phyloP scores from a whole-genome alignment of 2,888 invertebrate species.

The Neuroscelio doddi region DNA sequence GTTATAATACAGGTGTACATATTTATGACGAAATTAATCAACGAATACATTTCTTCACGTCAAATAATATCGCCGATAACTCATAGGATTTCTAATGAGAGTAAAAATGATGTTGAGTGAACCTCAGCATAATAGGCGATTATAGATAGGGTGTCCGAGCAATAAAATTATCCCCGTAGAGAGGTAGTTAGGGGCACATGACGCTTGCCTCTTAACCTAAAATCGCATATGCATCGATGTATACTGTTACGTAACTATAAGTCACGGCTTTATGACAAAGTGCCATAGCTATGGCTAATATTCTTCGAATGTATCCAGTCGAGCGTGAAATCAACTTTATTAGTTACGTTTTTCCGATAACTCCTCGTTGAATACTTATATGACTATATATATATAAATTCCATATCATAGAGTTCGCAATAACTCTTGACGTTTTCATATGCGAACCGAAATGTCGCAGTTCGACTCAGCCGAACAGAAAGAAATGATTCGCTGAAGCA shows the following conservation, averaged over 20 bases:
- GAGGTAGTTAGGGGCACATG: constrained; percentile 69
- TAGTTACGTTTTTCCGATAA: constrained; percentile 54
- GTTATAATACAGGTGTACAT: no score
- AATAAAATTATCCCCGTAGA: constrained; percentile 69
- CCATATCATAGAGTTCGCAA: constrained; percentile 22
- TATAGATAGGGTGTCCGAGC: constrained; percentile 49
- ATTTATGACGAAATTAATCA: no score
- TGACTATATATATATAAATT: constrained; percentile 28
- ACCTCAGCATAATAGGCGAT: constrained; percentile 6
- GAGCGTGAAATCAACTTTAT: constrained; percentile 69
- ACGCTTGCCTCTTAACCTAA: constrained; percentile 68
- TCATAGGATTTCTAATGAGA: constrained; percentile 33
- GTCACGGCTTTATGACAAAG: constrained; percentile 31
- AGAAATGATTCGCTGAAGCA: constrained; percentile 8
- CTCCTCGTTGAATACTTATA: constrained; percentile 45
- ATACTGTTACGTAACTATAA: constrained; percentile 33
- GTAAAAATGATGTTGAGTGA: constrained; percentile 29
- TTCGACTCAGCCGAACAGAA: constrained; percentile 28
- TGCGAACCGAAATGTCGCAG: constrained; percentile 36
- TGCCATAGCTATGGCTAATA: constrained; percentile 41
- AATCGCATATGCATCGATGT: constrained; percentile 55
- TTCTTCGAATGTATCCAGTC: constrained; percentile 60
- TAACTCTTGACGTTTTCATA: constrained; percentile 39
- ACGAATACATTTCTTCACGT: no score
- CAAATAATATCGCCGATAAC: constrained; percentile 2